Base-by-base conservation (phyloP, 2,888 invertebrate genomes). In the Mycalesis mineus region DNA sequence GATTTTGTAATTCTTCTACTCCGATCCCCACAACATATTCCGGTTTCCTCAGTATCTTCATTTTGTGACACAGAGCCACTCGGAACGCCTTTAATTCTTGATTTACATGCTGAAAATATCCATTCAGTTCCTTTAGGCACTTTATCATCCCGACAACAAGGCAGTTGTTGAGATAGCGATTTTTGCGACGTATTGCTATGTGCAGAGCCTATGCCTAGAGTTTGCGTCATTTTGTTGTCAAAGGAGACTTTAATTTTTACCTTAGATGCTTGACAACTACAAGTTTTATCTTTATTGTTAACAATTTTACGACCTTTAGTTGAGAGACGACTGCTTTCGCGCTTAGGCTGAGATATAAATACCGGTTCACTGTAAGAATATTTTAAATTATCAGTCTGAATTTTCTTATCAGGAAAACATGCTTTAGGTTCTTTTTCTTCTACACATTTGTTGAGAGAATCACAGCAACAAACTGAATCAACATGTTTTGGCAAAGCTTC, bases 31-130 rank as follows among this genome's bases (percentile, higher is more conserved):
- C 48, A 17, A 48, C 36, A 36, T 17, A 17, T 36, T 17, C 17
- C 14, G 11, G 33, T 36, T 48, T 33, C 36, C 11, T 17, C 4
- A 36, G n/a, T 15, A n/a, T 36, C 48, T 1, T 7, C 9, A 8
- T 1, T 11, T 11, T 48, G 33, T 36, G 36, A 2, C n/a, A 15
- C n/a, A n/a, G 36, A 9, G 31, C n/a, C 15, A 36, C 15, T 17
- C 33, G n/a, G n/a, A 33, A 11, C 3, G 17, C 17, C 45, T 45
- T 45, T 41, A 22, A 41, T 13, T 29, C 29, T 48, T 33, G 31
- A 11, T 17, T 48, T 48, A 36, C n/a, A 36, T 14, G 33, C 5
- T 11, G 48, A 48, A 48, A 48, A 36, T 48, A 48, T 48, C 7
- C 36, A 36, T 15, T 36, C 33, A 36, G 33, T 36, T 36, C 36